Evolutionary conservation across 2,888 invertebrate species (phyloP), one percentile per base, ranked within the genome.

Genomic region (Andrena bicolor): DNA sequence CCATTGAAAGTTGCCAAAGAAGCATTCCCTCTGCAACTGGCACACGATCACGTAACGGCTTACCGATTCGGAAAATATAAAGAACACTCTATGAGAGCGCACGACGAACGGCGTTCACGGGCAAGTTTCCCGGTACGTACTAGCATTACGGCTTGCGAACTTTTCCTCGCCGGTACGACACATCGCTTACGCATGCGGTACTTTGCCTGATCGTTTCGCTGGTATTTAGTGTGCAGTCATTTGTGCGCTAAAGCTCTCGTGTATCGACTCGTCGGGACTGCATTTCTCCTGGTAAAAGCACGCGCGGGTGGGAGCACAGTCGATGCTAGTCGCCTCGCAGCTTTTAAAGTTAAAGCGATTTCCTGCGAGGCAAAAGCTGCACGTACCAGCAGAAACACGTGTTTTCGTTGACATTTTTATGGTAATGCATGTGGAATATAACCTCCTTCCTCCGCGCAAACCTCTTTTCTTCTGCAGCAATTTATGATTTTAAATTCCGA

Each of bases 321-420:
- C 20, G n/a, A 61, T 51, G 70, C 49, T 35, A 53, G 53, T 32
- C 20, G 63, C 28, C 56, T 49, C 35, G 41, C 79, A n/a, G 78
- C 78, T 77, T 70, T 77, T 60, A 65, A 80, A 71, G 77, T 61
- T 78, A 66, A 78, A 78, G 51, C 77, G 79, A 76, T 79, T 79
- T 58, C 28, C 23, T 13, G 51, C 13, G 41, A 32, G n/a, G 74
- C n/a, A 49, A 74, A 64, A 26, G 48, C n/a, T 20, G 32, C 20
- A 30, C 23, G 4, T 8, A 28, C 60, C 8, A 0, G 20, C 48
- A 32, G 26, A 41, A 48, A n/a, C 20, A 32, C 72, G 63, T 41
- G 41, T 35, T 35, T 26, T 26, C 28, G 53, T 49, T 48, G 32
- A 35, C 20, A 53, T 10, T 1, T 61, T 20, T 16, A 10, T 30